These are phyloP conservation scores for Catonia carolina DNA, from an alignment of 2,888 invertebrate species.

Conservation along the genomic window DNA sequence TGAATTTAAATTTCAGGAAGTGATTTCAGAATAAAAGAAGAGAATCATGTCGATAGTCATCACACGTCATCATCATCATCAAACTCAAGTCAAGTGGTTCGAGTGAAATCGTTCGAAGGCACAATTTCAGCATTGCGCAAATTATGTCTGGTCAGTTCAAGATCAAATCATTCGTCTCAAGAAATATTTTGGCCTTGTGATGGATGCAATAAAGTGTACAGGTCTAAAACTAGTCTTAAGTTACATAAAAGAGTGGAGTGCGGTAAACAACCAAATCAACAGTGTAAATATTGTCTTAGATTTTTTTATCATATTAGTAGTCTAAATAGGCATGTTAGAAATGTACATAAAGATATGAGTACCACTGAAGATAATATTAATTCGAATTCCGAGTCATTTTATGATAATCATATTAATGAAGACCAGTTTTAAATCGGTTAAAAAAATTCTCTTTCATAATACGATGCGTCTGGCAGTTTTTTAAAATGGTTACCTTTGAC, in stretches of 20 bases:
- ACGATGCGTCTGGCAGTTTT: too few relatives aligned
- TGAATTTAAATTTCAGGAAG: neutral
- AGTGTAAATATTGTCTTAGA: constrained; percentile 35
- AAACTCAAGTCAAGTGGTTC: neutral
- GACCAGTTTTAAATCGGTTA: neutral
- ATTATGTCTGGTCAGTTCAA: neutral
- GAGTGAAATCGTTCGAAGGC: too few relatives aligned
- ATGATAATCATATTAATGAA: too few relatives aligned
- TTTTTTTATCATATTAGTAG: constrained; percentile 17
- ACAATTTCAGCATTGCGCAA: neutral
- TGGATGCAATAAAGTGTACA: constrained; percentile 7
- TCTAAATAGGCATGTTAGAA: constrained; percentile 8
- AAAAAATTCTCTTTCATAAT: too few relatives aligned
- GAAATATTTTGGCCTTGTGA: neutral
- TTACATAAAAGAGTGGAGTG: constrained; percentile 33
- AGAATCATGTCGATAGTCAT: neutral
- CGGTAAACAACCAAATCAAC: constrained; percentile 23
- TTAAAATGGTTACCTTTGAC: too few relatives aligned
- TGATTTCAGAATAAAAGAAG: neutral
- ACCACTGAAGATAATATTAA: too few relatives aligned
- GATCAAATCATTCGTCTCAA: too few relatives aligned
- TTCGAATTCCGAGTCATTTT: too few relatives aligned
- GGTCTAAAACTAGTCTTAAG: constrained; percentile 14
- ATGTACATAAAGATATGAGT: constrained; percentile 6
- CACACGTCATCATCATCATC: neutral